These are phyloP conservation scores for Drosophila mimica DNA, from an alignment of 2,888 invertebrate genomes.

Conservation along the genomic window DNA sequence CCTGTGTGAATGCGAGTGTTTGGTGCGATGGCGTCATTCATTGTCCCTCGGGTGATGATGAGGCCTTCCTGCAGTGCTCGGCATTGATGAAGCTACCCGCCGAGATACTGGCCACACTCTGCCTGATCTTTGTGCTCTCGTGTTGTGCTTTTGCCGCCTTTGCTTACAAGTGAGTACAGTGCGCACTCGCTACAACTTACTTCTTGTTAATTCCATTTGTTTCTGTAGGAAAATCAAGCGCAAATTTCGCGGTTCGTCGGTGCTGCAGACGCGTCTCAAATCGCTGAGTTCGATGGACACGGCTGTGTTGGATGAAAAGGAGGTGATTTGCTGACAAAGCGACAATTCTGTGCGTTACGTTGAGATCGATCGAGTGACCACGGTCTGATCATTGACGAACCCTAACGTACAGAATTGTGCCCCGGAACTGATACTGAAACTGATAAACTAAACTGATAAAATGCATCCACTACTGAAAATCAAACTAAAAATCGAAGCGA, in stretches of 20 bases:
- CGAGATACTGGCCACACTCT: conserved; percentile 88
- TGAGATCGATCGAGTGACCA: conserved; percentile 95
- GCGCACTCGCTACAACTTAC: neutral
- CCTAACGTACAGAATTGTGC: conserved; percentile 84
- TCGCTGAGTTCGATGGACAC: conserved; percentile 91
- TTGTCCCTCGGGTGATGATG: conserved; percentile 93
- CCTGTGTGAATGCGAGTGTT: conserved; percentile 91
- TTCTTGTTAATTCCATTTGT: neutral
- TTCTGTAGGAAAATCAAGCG: conserved; percentile 86
- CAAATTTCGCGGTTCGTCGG: conserved; percentile 90
- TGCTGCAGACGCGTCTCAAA: conserved; percentile 92
- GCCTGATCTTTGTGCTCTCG: conserved; percentile 85
- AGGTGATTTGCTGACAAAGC: conserved; percentile 97
- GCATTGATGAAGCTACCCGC: conserved; percentile 91
- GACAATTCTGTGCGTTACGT: conserved; percentile 97
- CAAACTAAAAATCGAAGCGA: conserved; percentile 42
- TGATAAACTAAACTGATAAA: conserved; percentile 9
- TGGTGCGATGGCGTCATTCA: conserved; percentile 93
- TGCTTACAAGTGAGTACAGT: conserved; percentile 86
- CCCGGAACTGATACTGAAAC: conserved; percentile 76
- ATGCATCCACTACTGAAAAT: conserved; percentile 39
- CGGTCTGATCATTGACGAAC: conserved; percentile 89
- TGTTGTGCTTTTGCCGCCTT: conserved; percentile 85
- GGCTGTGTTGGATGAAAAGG: conserved; percentile 93
- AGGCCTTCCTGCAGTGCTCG: conserved; percentile 92